Conservation (phyloP, 2,797 vertebrate species). For the Ctenochaetus hawaiiensis region DNA sequence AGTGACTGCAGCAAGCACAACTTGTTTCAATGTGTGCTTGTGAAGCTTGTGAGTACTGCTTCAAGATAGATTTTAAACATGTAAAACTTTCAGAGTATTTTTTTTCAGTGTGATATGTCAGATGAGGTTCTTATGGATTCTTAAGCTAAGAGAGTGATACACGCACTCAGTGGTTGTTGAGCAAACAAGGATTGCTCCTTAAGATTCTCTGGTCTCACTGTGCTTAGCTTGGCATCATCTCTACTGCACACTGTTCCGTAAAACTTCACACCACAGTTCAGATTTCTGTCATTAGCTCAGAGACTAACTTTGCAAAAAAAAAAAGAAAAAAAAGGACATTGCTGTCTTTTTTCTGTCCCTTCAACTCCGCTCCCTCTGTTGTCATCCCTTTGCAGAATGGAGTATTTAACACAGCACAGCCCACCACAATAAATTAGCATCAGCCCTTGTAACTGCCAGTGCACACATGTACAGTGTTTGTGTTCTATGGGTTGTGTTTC, state of each 20-base stretch:
- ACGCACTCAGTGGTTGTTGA: conserved; percentile 55
- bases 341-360: conserved; percentile 10
- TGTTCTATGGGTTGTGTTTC: conserved; percentile 72
- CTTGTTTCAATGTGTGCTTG: neutral
- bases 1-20: conserved; percentile 15
- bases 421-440: conserved; percentile 78
- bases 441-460: conserved; percentile 56
- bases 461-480: conserved; percentile 64
- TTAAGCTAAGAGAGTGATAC: conserved; percentile 48
- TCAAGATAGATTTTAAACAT: conserved; percentile 1
- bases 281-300: conserved; percentile 9
- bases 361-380: conserved; percentile 29
- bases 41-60: conserved; percentile 5
- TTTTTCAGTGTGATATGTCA: conserved; percentile 43
- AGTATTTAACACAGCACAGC: conserved; percentile 64
- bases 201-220: conserved; percentile 33
- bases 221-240: conserved; percentile 57
- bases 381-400: conserved; percentile 44
- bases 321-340: conserved; percentile 23
- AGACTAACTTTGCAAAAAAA: conserved; percentile 37
- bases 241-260: conserved; percentile 13
- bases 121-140: conserved; percentile 39
- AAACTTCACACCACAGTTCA: conserved; percentile 13
- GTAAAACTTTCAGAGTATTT: conserved; percentile 18
- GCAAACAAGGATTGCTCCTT: conserved; percentile 54